Percentiles rank a stretch among this genome's conserved stretches.
Conservation (phyloP, 2,888 invertebrate genomes). For the Protophormia terraenovae region DNA sequence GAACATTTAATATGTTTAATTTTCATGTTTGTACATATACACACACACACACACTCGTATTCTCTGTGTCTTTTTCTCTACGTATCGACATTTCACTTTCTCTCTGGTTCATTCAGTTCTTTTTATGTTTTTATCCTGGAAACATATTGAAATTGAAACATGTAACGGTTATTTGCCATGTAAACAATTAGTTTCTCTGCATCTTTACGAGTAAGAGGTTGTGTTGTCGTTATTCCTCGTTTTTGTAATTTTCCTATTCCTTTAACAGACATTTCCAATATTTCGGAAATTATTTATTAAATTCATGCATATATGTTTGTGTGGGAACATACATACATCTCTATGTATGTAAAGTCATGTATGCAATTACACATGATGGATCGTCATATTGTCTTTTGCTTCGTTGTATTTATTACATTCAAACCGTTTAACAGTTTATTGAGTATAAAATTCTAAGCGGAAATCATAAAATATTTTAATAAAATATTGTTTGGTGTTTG, state of each 20-base stretch:
- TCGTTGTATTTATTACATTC: slow-evolving; percentile 16
- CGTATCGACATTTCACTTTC: background rate
- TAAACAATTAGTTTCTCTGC: slow-evolving; percentile 37
- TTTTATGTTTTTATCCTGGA: background rate
- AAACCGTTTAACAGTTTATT: slow-evolving; percentile 1
- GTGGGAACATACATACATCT: background rate
- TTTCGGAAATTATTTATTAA: background rate
- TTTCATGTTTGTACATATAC: background rate
- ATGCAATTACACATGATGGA: slow-evolving; percentile 11
- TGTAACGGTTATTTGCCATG: background rate
- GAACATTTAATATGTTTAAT: background rate
- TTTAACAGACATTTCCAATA: background rate
- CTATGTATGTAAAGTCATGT: background rate
- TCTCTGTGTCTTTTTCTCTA: background rate
- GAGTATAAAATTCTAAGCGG: slow-evolving; percentile 9
- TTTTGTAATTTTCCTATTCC: background rate
- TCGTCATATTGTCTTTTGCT: background rate
- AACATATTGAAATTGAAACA: slow-evolving; percentile 50
- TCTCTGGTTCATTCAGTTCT: background rate
- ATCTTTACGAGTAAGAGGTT: slow-evolving; percentile 22
- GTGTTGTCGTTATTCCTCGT: background rate
- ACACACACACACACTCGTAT: background rate
- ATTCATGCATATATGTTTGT: background rate
- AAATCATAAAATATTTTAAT: slow-evolving; percentile 38
- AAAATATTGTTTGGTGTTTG: background rate